Evolutionary conservation across 2,888 invertebrate species (phyloP).

Genomic region (Slavum lentiscoides): DNA sequence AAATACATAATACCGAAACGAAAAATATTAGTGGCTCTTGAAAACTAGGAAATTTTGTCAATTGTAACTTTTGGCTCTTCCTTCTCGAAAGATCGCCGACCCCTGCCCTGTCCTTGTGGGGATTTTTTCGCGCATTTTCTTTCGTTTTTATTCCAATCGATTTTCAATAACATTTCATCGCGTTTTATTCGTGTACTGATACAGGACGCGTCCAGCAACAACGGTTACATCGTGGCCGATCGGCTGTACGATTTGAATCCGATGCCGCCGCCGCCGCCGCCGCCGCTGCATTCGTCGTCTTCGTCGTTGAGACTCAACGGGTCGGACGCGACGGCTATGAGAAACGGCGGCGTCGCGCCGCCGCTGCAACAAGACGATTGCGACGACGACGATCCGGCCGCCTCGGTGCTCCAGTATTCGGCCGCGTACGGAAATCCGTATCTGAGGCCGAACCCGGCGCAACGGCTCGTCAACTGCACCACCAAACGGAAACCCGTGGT

Average conservation of each 20-base stretch:
- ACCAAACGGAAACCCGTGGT: slow-evolving; percentile 53
- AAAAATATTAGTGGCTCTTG: too few species aligned
- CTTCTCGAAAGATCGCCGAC: too few species aligned
- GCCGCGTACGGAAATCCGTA: slow-evolving; percentile 90
- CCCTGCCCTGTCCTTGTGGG: too few species aligned
- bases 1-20: too few species aligned
- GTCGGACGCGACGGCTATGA: slow-evolving; percentile 60
- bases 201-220: slow-evolving; percentile 68
- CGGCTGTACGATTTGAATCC: slow-evolving; percentile 33
- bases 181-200: too few species aligned
- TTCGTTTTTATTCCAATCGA: too few species aligned
- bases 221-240: slow-evolving; percentile 82
- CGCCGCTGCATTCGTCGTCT: too few species aligned
- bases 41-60: too few species aligned
- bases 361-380: neutral
- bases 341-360: slow-evolving; percentile 58
- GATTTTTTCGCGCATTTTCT: too few species aligned
- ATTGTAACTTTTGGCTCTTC: too few species aligned
- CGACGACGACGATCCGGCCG: slow-evolving; percentile 63
- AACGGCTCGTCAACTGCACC: slow-evolving; percentile 60
- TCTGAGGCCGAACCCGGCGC: slow-evolving; percentile 76
- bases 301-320: neutral
- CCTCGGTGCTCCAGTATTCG: slow-evolving; percentile 71
- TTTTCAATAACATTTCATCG: too few species aligned
- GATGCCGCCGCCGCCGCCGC: neutral